Conservation (phyloP, 64 coral and sea anemone species). For the Platygyra sinensis region DNA sequence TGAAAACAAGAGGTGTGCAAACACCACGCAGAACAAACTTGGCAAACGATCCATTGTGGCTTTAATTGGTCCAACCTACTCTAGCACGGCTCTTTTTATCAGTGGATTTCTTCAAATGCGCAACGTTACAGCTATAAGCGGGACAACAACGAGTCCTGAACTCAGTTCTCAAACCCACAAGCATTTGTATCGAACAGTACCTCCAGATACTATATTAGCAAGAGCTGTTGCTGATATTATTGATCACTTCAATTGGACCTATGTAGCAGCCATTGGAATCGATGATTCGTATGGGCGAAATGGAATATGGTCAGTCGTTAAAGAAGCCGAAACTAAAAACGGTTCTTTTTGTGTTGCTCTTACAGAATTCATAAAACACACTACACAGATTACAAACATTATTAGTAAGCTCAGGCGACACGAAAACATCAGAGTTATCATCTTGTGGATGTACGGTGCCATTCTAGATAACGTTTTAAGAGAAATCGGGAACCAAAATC, state of each 20-base stretch:
- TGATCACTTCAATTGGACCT: conserved; percentile 44
- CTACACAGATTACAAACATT: neutral
- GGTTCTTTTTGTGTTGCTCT: neutral
- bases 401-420: neutral
- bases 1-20: neutral
- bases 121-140: neutral
- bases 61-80: conserved; percentile 36
- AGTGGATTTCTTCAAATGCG: conserved; percentile 22
- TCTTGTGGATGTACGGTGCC: conserved; percentile 12
- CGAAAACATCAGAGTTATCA: neutral
- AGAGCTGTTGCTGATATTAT: conserved; percentile 69
- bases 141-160: conserved; percentile 17
- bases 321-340: neutral
- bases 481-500: neutral
- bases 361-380: neutral
- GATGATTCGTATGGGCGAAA: conserved; percentile 70
- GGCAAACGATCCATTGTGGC: neutral
- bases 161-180: conserved; percentile 14
- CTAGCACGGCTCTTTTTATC: conserved; percentile 14
- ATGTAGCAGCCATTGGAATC: conserved; percentile 60
- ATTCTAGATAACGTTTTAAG: neutral
- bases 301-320: conserved; percentile 27
- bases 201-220: conserved; percentile 65
- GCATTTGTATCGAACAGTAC: conserved; percentile 74
- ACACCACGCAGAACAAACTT: no score